A percentile compares a stretch with the other conserved stretches of the same genome.
Evolutionary conservation across 2,797 vertebrate species (phyloP).

Genomic region (Crossoptilon crossoptilon): DNA sequence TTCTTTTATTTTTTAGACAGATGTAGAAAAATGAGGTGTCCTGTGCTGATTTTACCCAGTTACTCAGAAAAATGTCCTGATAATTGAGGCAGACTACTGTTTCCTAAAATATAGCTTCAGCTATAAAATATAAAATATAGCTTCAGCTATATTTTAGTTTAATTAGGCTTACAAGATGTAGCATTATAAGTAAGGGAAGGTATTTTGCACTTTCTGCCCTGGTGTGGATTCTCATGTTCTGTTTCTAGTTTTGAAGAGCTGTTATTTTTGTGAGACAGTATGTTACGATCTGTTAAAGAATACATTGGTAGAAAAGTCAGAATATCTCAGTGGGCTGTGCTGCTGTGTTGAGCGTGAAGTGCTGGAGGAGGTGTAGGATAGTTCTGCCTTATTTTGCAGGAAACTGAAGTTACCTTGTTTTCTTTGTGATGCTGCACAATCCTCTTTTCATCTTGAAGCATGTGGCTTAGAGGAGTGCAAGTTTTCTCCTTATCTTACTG

Average conservation of each 20-base stretch:
- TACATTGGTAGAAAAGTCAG: not conserved
- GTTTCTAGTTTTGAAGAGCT: not conserved
- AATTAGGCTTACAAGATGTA: not conserved
- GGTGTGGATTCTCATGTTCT: not conserved
- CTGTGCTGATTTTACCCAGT: not conserved
- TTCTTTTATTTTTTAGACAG: not conserved
- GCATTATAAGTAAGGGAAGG: not conserved
- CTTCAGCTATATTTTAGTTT: not conserved
- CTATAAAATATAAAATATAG: not conserved
- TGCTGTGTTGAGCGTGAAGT: rapidly evolving
- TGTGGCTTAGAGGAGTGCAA: rapidly evolving
- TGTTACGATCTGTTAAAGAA: not conserved
- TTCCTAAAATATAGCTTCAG: not conserved
- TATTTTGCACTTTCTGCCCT: not conserved
- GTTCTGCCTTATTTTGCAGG: not conserved
- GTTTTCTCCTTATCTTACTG: not conserved
- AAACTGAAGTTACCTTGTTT: not conserved
- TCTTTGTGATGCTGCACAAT: not conserved
- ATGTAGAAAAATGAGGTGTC: not conserved
- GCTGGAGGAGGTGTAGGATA: not conserved
- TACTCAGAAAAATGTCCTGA: not conserved
- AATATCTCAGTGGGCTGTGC: not conserved
- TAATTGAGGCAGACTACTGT: not conserved
- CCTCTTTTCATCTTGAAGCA: not conserved
- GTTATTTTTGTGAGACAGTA: not conserved